Evolutionary conservation across 1,140 invertebrate genomes (phyloP).

Genomic region (Zaprionus lachaisei): DNA sequence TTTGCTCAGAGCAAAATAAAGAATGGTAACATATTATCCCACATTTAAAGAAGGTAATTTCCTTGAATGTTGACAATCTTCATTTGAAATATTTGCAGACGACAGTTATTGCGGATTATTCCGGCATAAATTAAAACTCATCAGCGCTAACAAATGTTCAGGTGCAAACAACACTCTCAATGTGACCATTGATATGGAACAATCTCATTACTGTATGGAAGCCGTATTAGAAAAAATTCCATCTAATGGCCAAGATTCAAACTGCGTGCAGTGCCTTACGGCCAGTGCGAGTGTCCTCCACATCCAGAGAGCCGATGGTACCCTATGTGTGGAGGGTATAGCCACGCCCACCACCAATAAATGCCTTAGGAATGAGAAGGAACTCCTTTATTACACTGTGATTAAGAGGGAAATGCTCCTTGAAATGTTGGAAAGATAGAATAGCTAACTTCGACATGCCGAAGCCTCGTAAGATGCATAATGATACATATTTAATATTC

Average conservation of each 20-base stretch:
- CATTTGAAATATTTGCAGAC: not conserved
- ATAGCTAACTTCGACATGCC: too few relatives aligned
- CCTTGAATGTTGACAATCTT: not conserved
- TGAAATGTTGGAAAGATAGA: too few relatives aligned
- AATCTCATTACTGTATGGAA: slow-evolving; percentile 8
- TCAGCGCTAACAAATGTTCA: not conserved
- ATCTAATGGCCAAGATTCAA: fast-evolving
- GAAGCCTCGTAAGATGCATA: too few relatives aligned
- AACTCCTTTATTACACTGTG: slow-evolving; percentile 24
- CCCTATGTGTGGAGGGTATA: slow-evolving; percentile 33
- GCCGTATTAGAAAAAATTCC: not conserved
- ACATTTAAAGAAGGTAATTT: not conserved
- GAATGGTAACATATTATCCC: not conserved
- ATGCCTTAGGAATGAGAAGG: not conserved
- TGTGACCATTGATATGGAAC: not conserved
- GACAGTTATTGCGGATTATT: not conserved
- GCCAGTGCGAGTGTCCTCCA: slow-evolving; percentile 44
- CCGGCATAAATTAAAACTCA: not conserved
- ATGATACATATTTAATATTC: not conserved
- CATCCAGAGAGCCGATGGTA: slow-evolving; percentile 1
- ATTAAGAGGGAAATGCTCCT: not conserved
- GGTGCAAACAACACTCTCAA: not conserved
- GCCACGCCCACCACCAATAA: slow-evolving; percentile 46
- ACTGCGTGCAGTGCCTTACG: slow-evolving; percentile 26
- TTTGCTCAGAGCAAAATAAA: not conserved